Percentiles rank a stretch among this genome's conserved stretches.
phyloP scores from a whole-genome alignment of 2,797 vertebrate genomes.

The Myotis pilosus region DNA sequence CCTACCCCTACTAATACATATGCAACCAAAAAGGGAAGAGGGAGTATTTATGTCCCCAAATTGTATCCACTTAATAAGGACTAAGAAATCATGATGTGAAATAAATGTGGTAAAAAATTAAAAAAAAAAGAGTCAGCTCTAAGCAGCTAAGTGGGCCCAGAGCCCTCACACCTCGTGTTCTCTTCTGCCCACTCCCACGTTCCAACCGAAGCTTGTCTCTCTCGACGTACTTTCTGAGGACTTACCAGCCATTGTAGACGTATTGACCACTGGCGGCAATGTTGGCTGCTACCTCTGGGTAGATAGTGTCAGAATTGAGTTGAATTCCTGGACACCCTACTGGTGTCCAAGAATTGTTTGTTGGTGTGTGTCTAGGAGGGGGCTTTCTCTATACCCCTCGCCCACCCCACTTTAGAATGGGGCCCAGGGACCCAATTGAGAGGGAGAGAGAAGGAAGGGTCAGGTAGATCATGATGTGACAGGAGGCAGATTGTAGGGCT shows the following conservation, averaged over 20 bases:
- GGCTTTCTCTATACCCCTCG: no score
- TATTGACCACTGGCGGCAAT: neutral
- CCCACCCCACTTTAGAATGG: neutral
- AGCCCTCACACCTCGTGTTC: neutral
- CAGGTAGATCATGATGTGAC: neutral
- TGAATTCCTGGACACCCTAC: neutral
- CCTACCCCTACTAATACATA: neutral
- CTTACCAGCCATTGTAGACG: no score
- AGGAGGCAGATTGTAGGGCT: neutral
- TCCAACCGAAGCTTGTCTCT: neutral
- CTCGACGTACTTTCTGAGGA: neutral
- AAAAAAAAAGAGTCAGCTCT: neutral
- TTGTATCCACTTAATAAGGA: slow-evolving; percentile 73
- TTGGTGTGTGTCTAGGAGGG: no score
- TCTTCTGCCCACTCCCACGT: neutral
- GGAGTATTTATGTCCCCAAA: slow-evolving; percentile 64
- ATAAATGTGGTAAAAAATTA: slow-evolving; percentile 78
- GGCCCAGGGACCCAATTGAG: neutral
- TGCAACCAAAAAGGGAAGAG: slow-evolving; percentile 75
- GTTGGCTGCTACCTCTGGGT: neutral
- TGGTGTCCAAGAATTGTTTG: no score
- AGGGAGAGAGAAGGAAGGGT: neutral
- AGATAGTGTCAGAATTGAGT: neutral
- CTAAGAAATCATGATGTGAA: slow-evolving; percentile 73
- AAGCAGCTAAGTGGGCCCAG: no score